A percentile compares a stretch with the other conserved stretches of the same genome.
Conservation (phyloP, 2,888 invertebrate genomes). For the Oasisia sp. region DNA sequence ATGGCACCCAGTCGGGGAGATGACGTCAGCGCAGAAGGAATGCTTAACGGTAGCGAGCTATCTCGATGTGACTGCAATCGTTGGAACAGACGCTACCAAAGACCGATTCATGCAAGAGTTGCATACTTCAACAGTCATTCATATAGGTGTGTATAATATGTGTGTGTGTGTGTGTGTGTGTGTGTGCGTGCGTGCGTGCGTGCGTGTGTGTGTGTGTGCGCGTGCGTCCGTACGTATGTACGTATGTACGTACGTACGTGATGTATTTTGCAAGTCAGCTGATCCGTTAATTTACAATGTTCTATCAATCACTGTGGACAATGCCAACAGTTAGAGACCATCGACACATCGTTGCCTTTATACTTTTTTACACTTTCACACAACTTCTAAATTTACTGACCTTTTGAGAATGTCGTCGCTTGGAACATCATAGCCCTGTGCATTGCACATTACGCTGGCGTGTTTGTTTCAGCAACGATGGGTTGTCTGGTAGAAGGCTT, state of each 20-base stretch:
- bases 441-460: background rate
- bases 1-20: constrained; percentile 50
- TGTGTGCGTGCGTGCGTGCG: too few relatives aligned
- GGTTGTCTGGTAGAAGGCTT: constrained; percentile 55
- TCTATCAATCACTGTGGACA: background rate
- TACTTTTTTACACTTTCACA: background rate
- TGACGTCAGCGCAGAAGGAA: constrained; percentile 50
- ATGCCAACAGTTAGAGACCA: background rate
- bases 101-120: constrained; percentile 52
- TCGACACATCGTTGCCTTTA: background rate
- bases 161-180: too few relatives aligned
- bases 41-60: constrained; percentile 49
- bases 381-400: background rate
- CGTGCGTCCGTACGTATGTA: too few relatives aligned
- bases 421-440: background rate
- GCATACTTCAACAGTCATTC: constrained; percentile 53
- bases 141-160: constrained; percentile 52
- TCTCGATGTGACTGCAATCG: constrained; percentile 50
- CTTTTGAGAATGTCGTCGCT: background rate
- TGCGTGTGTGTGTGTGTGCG: too few relatives aligned
- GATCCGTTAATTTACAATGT: background rate
- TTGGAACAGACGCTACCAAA: constrained; percentile 54
- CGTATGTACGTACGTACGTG: too few relatives aligned
- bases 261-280: background rate
- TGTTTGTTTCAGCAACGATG: constrained; percentile 50